Conservation (phyloP, 2,797 vertebrate species). For the Anableps anableps region DNA sequence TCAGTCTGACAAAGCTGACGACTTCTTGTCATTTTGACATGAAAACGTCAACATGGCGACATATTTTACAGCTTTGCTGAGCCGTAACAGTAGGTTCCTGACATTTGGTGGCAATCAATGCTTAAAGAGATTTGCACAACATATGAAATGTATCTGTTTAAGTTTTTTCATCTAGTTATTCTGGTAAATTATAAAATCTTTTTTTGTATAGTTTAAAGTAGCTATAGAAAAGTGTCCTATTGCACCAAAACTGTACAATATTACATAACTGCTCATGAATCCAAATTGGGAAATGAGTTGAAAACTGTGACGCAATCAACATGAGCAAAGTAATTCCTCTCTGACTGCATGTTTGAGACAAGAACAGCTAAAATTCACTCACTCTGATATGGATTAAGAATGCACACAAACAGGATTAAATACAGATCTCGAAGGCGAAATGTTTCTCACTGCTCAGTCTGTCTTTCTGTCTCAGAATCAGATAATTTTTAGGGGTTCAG, state of each 20-base stretch:
- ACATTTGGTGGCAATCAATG: not conserved
- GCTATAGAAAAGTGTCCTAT: not conserved
- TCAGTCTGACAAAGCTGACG: not conserved
- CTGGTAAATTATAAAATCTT: not conserved
- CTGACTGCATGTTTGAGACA: not conserved
- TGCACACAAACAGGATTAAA: slow-evolving; percentile 33
- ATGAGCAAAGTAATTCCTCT: not conserved
- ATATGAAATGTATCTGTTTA: not conserved
- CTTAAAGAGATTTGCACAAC: not conserved
- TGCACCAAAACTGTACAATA: not conserved
- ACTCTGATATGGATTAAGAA: slow-evolving; percentile 16
- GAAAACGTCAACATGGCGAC: not conserved
- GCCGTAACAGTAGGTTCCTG: not conserved
- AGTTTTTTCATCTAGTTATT: not conserved
- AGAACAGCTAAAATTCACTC: slow-evolving; percentile 10
- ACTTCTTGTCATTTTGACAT: not conserved
- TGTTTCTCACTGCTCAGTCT: slow-evolving; percentile 26
- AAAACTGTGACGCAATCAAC: slow-evolving; percentile 9
- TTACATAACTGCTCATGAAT: not conserved
- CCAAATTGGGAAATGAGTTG: slow-evolving; percentile 1
- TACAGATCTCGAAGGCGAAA: slow-evolving; percentile 21
- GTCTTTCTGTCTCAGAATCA: slow-evolving; percentile 12
- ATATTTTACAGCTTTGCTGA: not conserved
- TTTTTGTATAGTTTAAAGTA: not conserved
- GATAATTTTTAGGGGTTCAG: not conserved